These are phyloP conservation scores for Lepas anatifera DNA, from an alignment of 2,888 invertebrate genomes.

Conservation along the genomic window DNA sequence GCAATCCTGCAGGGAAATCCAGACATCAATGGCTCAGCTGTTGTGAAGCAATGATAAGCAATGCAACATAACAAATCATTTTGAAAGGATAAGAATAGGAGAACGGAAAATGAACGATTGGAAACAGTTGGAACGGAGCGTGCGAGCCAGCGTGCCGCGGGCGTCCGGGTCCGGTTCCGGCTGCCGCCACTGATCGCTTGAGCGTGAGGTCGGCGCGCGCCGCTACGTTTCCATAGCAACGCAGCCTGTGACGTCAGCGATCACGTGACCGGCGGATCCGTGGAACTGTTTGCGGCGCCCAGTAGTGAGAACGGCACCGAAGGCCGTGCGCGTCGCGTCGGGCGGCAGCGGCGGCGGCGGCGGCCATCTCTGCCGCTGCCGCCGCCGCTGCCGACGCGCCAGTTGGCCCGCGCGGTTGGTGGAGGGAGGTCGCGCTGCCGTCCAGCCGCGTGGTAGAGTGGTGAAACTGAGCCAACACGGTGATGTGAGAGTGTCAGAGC, in stretches of 20 bases:
- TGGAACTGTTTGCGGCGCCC: conserved; percentile 5
- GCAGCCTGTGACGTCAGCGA: neutral
- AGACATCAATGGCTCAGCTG: no score
- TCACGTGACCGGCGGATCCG: neutral
- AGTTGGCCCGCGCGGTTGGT: neutral
- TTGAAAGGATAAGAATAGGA: no score
- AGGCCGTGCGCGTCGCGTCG: neutral
- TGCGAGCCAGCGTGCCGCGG: no score
- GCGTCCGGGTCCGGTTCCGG: no score
- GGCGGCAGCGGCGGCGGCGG: neutral
- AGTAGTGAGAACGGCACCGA: neutral
- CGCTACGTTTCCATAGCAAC: neutral
- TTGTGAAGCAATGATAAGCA: no score
- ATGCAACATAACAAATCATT: no score
- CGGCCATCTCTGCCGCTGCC: neutral
- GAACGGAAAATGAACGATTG: no score
- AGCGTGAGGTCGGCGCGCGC: no score
- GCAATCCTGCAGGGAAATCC: no score
- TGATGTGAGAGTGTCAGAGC: neutral
- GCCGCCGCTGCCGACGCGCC: neutral
- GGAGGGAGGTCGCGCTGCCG: neutral
- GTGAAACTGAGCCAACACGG: neutral
- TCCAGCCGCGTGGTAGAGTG: no score
- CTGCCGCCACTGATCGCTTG: no score
- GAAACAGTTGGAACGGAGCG: no score